Percentiles rank a stretch among this genome's conserved stretches.
Evolutionary conservation across 1,140 invertebrate genomes (phyloP).

Genomic region (Aphelinus certus): DNA sequence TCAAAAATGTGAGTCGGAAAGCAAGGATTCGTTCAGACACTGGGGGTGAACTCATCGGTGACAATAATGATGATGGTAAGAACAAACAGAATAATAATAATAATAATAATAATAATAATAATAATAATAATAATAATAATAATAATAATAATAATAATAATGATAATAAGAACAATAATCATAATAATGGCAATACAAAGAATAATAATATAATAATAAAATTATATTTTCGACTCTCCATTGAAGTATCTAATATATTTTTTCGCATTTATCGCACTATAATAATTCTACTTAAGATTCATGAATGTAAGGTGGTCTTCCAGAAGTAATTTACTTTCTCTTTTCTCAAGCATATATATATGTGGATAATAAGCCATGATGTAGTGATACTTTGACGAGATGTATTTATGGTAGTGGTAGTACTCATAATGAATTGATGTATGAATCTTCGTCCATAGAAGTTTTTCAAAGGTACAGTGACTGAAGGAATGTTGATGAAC

Average conservation of each 20-base stretch:
- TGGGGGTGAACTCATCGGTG: too few relatives aligned
- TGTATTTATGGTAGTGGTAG: conserved; percentile 15
- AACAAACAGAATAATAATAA: too few relatives aligned
- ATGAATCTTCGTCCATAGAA: conserved; percentile 24
- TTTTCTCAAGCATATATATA: not conserved
- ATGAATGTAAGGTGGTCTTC: not conserved
- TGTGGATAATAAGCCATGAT: not conserved
- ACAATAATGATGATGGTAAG: too few relatives aligned
- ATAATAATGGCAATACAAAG: too few relatives aligned
- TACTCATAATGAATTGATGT: conserved; percentile 3
- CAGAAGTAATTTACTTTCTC: not conserved
- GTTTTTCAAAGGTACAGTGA: conserved; percentile 16
- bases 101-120: too few relatives aligned
- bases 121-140: too few relatives aligned
- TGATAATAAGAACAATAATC: too few relatives aligned
- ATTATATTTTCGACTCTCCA: conserved; percentile 13
- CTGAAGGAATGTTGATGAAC: conserved; percentile 1
- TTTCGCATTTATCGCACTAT: not conserved
- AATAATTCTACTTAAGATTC: conserved; percentile 22
- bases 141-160: not conserved
- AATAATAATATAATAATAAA: not conserved
- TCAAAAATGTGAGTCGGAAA: too few relatives aligned
- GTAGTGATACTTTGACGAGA: conserved; percentile 12
- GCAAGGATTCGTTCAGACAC: too few relatives aligned
- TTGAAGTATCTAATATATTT: conserved; percentile 11